Evolutionary conservation across 2,797 vertebrate species (phyloP), one percentile per base, ranked within the genome.

Genomic region (Paguma larvata): DNA sequence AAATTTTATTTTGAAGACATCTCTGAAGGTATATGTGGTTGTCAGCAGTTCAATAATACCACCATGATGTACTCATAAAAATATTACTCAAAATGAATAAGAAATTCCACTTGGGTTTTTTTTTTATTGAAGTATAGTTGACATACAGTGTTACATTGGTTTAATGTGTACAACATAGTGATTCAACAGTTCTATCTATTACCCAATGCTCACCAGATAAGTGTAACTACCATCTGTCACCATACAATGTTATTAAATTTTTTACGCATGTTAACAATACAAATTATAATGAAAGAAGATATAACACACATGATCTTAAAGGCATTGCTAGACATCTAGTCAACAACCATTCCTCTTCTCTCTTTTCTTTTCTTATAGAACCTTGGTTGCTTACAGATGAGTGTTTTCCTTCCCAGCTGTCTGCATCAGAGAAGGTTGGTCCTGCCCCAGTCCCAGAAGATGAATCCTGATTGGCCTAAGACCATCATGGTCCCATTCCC

Each of bases 271-370:
- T 89, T 85, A 86, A 70, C 48, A 75, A 51, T 38, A 59, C 46
- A 67, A n/a, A 62, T 82, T 94, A 63, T 77, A 80, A 65, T 85
- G 44, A 56, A 89, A 92, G 80, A 38, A 86, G 59, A 86, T 41
- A 48, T 85, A 15, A 48, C 10, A 27, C 32, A 41, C 13, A 25
- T 51, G 23, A 79, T 56, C 56, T 65, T 63, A 80, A 80, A 86
- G 59, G 77, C 9, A 30, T 30, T 70, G 32, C 86, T 70, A 80
- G 19, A 30, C 78, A 19, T 70, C 44, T 92, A 77, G 34, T 21
- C 59, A 77, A 72, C 25, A 83, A 41, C 68, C 25, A 63, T n/a
- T 77, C 63, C 18, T 89, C 51, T 11, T 96, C 51, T 48, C 5
- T 92, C 41, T 80, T 86, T 30, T 32, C 19, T n/a, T 75, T 85